Evolutionary conservation across 2,888 invertebrate genomes (phyloP), one percentile per base, ranked within the genome.

Genomic region (Arctia plantaginis): DNA sequence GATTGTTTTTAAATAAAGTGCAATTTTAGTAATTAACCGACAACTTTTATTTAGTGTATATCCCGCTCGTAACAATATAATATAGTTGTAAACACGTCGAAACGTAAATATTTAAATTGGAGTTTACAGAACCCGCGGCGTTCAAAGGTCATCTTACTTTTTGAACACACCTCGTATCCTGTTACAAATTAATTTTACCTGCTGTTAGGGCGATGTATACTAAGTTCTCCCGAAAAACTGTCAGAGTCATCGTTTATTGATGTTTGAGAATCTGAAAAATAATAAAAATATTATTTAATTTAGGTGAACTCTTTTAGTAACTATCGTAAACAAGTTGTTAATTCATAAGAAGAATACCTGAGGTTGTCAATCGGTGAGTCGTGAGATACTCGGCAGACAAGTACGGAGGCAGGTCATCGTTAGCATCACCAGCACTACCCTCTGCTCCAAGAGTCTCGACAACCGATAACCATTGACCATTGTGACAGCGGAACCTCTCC

Each of bases 391-490:
- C 98, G 23, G 97, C 97, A 85, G 97, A 97, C 82, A 98, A 96
- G 93, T 97, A 98, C 1, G 97, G 97, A 76, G 98, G 97, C 83
- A 98, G 92, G 87, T 97, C 97, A 80, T 97, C 94, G 59, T 88
- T 84, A 77, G 92, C 96, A 83, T 97, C 97, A 67, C 96, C 96
- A 67, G 96, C 96, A 51, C 85, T 95, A 75, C 94, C 93, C 82
- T 96, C 96, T 62, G 96, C 92, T n/a, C 96, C 96, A 80, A 96
- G 95, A 66, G 96, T 96, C 93, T 99, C 99, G 62, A 99, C 98
- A 98, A 99, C 99, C 87, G 99, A 98, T 82, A 99, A 95, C 99
- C 99, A 99, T 91, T 99, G 99, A 0, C 98, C 98, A 93, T 99
- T 99, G 94, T 99, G 99, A 94, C 99, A 99, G n/a, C 99, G 97